Evolutionary conservation across 2,113 vertebrate species (phyloP), one percentile per base, ranked within the genome.

Genomic region (Sapayoa aenigma): DNA sequence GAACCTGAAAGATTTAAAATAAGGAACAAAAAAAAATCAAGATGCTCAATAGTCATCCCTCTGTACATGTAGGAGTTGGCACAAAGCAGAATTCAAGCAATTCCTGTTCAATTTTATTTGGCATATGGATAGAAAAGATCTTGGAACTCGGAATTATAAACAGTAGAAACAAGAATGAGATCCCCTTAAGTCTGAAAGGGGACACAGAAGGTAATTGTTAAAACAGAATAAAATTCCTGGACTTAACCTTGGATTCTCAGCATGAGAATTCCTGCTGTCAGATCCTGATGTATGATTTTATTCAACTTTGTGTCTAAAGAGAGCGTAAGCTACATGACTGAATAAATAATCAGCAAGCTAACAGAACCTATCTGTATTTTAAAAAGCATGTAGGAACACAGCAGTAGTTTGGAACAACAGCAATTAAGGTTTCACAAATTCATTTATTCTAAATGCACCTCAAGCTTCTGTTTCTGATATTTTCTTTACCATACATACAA

Each of bases 391-490:
- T 80, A 94, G 87, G 92, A 96, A 97, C 87, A 87, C 56, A 96
- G 91, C 89, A 94, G 71, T 66, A 84, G 86, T 84, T 94, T 91
- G 12, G 46, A 93, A 95, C 91, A 97, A 81, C 60, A 95, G 87
- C 96, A 96, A 97, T 95, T 89, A 97, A 80, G 73, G 63, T 81
- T 95, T 73, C 69, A 94, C 85, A 94, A 97, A 97, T 93, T 95
- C 53, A 94, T 69, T 84, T 86, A 86, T 28, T 39, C 42, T n/a
- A 65, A 93, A 78, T 14, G 55, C 25, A 89, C 62, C 90, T 97
- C 72, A 77, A 96, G 83, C 58, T 80, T 91, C 68, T 55, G 30
- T 44, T 93, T 72, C 59, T 75, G 37, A 8, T 41, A 33, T 80
- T 94, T 92, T 92, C 68, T 96, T 95, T 77, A 25, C 59, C 39